Conservation (phyloP, 1,140 invertebrate species). For the Antheraea pernyi region DNA sequence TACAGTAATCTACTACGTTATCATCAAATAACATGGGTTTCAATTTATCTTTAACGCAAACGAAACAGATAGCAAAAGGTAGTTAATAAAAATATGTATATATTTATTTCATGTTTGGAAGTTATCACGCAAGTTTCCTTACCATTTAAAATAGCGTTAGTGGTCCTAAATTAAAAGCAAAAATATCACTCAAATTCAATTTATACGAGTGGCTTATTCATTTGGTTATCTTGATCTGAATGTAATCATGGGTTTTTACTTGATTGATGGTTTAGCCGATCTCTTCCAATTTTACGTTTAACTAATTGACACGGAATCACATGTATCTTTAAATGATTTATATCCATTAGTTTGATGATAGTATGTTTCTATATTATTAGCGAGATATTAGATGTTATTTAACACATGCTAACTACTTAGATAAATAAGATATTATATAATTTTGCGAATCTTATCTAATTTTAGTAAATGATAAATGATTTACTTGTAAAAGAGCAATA, state of each 20-base stretch:
- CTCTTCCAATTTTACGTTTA: constrained; percentile 55
- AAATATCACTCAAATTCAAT: constrained; percentile 65
- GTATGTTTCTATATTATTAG: constrained; percentile 13
- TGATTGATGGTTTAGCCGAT: constrained; percentile 59
- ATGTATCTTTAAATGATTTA: constrained; percentile 27
- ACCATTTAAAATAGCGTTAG: not conserved
- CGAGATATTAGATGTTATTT: not conserved
- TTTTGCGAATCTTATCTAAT: no score
- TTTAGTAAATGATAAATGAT: no score
- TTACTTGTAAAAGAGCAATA: no score
- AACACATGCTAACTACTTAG: not conserved
- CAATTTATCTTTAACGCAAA: no score
- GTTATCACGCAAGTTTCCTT: not conserved
- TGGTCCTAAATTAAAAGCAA: constrained; percentile 27
- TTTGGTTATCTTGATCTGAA: constrained; percentile 69
- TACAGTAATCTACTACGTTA: no score
- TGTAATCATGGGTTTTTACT: constrained; percentile 68
- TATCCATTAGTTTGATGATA: constrained; percentile 36
- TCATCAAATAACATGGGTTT: no score
- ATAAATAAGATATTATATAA: not conserved
- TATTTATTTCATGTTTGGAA: no score
- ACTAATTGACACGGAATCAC: constrained; percentile 50
- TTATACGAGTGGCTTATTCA: constrained; percentile 65
- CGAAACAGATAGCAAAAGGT: no score
- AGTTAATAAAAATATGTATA: no score